Evolutionary conservation across 1,140 invertebrate genomes (phyloP).

Genomic region (Centruroides sculpturatus): DNA sequence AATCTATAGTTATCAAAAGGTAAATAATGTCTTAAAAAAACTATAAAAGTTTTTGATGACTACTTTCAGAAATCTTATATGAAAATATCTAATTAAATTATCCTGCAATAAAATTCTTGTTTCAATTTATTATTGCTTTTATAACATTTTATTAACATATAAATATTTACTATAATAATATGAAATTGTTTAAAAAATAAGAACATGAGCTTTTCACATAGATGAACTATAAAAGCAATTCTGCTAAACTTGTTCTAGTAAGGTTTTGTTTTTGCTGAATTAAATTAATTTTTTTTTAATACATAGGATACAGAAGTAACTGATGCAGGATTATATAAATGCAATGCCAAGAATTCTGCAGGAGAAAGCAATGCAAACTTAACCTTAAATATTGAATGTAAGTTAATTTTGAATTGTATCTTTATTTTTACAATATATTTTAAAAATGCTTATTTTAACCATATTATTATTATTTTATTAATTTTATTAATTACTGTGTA

Average conservation of each 20-base stretch:
- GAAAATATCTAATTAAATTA: too few relatives aligned
- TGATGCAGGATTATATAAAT: constrained; percentile 96
- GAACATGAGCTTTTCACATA: neutral
- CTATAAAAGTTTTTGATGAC: too few relatives aligned
- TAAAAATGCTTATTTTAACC: too few relatives aligned
- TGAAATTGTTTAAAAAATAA: neutral
- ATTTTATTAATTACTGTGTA: too few relatives aligned
- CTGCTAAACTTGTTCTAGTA: neutral
- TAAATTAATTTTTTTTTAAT: neutral
- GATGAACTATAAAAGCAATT: neutral
- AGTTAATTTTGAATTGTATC: constrained; percentile 27
- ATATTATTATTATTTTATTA: too few relatives aligned
- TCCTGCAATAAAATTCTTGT: too few relatives aligned
- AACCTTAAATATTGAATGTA: constrained; percentile 94
- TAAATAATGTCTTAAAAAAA: too few relatives aligned
- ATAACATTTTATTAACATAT: too few relatives aligned
- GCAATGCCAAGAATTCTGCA: constrained; percentile 87
- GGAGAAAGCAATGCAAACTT: constrained; percentile 94
- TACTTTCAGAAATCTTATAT: too few relatives aligned
- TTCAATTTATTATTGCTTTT: too few relatives aligned
- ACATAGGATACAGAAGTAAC: constrained; percentile 69
- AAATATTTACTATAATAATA: constrained; percentile 22
- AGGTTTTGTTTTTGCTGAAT: neutral
- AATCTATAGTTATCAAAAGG: too few relatives aligned
- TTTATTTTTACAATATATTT: too few relatives aligned